Evolutionary conservation across 1,140 invertebrate genomes (phyloP).

Genomic region (Planococcus citri): DNA sequence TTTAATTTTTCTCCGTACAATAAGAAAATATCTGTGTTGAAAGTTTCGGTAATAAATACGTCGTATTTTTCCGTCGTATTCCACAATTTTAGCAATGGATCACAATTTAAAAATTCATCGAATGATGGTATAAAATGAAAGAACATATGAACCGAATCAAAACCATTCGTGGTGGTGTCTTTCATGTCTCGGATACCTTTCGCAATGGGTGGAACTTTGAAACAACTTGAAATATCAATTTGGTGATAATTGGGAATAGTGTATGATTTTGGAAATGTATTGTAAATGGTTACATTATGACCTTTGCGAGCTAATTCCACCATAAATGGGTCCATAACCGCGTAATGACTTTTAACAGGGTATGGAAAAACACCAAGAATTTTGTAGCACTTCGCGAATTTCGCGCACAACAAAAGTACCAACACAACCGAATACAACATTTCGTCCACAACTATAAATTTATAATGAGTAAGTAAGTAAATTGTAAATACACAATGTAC

Average conservation of each 20-base stretch:
- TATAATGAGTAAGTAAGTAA: no score
- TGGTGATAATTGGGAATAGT: constrained; percentile 40
- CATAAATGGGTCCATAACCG: constrained; percentile 32
- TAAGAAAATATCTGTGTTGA: constrained; percentile 26
- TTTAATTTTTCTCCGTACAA: constrained; percentile 30
- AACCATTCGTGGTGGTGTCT: no score
- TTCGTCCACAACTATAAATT: no score
- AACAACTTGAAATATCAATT: constrained; percentile 29
- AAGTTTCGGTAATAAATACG: constrained; percentile 30
- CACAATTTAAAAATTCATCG: neutral
- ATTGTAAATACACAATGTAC: no score
- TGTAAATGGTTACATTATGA: constrained; percentile 31
- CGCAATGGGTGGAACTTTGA: neutral
- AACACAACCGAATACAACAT: neutral
- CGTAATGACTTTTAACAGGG: constrained; percentile 32
- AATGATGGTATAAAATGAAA: neutral
- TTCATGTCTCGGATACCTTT: neutral
- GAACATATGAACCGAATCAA: neutral
- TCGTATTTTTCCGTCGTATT: constrained; percentile 29
- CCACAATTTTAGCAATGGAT: neutral
- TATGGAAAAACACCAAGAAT: constrained; percentile 32
- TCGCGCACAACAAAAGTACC: neutral
- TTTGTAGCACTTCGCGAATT: neutral
- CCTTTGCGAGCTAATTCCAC: constrained; percentile 30
- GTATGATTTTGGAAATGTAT: constrained; percentile 37